Base-by-base conservation (phyloP, 2,113 vertebrate genomes). In the Glareola pratincola region DNA sequence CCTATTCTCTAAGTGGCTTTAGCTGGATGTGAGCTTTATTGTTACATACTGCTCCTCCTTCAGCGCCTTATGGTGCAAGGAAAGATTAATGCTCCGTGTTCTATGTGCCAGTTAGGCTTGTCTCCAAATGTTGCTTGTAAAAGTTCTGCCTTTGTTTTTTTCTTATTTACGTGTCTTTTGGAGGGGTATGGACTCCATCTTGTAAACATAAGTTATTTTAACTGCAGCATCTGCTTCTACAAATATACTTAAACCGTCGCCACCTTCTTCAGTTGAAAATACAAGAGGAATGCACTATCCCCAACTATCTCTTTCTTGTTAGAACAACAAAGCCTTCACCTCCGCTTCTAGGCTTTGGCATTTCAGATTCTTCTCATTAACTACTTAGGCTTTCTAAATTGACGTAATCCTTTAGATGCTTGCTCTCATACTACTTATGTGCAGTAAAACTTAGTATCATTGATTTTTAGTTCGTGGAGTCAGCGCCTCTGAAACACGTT, bases 181-280 rank as follows among this genome's bases (percentile, higher is more conserved):
- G 69, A 82, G 67, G 6, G 0, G 0, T 43, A 3, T 14, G 34
- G 63, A 7, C 60, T 88, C 64, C 10, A 0, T 50, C 59, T 37
- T 63, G 64, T 24, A 36, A 71, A 19, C 4, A 1, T 5, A 60
- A 67, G 59, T 78, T 48, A 29, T 37, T 87, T 69, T 73, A 54
- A 39, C 67, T 76, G 90, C 14, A 43, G 54, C 85, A 30, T 86
- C 88, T 86, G 37, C 67, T 86, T 74, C 47, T 68, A 2, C 47
- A 56, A 56, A 18, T 10, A 27, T 20, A 12, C 45, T 85, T 48
- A 56, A 73, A n/a, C 32, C 29, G 4, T 26, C 73, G 29, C 32
- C 43, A 27, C 34, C 8, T 32, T 91, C 37, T 47, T 74, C 45
- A 69, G 47, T 20, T 50, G 54, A 16, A 59, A 95, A 53, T 8